Percentiles rank a stretch among this genome's conserved stretches.
These are phyloP conservation scores for Aix galericulata DNA, from an alignment of 2,113 vertebrate species.

Conservation along the genomic window DNA sequence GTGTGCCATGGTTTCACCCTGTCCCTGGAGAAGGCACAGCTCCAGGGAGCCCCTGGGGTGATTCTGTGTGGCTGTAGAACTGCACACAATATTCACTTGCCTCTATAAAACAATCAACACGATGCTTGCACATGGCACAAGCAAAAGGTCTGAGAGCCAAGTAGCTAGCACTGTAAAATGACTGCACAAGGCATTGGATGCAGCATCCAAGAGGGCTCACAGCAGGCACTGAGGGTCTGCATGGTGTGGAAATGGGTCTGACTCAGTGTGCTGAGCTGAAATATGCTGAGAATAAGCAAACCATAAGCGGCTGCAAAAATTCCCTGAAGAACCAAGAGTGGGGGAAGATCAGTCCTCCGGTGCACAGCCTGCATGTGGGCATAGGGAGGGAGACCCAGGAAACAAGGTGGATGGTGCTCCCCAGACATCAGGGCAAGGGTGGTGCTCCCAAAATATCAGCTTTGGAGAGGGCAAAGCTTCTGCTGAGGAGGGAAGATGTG, in stretches of 20 bases:
- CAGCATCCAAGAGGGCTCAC: rapidly evolving
- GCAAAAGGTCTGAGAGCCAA: background rate
- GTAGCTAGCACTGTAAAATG: background rate
- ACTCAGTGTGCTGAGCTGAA: background rate
- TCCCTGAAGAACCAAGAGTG: background rate
- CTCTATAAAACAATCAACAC: rapidly evolving
- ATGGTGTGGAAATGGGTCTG: background rate
- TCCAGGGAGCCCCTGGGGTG: background rate
- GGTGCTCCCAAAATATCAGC: background rate
- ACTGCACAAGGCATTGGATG: background rate
- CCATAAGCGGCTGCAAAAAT: no score
- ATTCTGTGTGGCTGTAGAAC: background rate
- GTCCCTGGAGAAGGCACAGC: background rate
- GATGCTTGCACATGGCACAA: rapidly evolving
- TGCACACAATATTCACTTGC: rapidly evolving
- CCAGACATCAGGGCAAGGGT: background rate
- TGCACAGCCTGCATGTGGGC: background rate
- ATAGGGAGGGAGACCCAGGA: background rate
- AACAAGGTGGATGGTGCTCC: rapidly evolving
- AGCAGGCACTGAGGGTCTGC: background rate
- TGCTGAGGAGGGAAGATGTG: background rate
- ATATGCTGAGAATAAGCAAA: background rate
- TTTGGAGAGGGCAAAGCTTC: background rate
- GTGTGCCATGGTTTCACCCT: background rate
- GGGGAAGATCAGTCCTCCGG: background rate